Evolutionary conservation across 2,113 vertebrate species (phyloP).

Genomic region (Anolis sagrei): DNA sequence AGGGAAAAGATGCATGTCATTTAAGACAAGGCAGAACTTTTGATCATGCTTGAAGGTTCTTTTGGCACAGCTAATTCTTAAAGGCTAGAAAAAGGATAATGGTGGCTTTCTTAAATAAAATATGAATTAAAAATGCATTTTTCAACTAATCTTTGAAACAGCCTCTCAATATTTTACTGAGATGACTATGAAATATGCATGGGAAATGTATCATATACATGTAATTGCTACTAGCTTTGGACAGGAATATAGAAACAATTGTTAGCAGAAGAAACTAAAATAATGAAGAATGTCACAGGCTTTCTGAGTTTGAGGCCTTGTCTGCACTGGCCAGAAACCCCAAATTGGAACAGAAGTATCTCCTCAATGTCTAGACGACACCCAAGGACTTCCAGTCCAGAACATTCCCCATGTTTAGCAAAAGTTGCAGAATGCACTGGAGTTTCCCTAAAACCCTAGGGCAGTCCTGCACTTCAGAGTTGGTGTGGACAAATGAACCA

Average conservation of each 20-base stretch:
- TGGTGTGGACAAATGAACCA: too few relatives aligned
- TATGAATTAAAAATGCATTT: background rate
- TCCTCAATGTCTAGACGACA: too few relatives aligned
- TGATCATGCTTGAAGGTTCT: background rate
- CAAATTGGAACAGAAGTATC: too few relatives aligned
- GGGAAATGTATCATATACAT: background rate
- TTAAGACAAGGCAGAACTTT: background rate
- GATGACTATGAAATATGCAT: background rate
- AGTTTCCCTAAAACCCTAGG: too few relatives aligned
- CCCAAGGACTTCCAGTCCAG: too few relatives aligned
- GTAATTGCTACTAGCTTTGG: background rate
- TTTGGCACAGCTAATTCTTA: background rate
- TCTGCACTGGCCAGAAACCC: too few relatives aligned
- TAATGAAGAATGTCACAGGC: background rate
- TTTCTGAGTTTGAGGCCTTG: background rate
- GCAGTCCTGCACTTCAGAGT: too few relatives aligned
- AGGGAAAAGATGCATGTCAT: background rate
- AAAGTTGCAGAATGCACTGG: too few relatives aligned
- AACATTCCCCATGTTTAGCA: too few relatives aligned
- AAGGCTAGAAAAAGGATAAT: background rate
- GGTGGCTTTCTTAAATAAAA: conserved; percentile 5
- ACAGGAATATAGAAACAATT: background rate
- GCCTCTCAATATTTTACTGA: background rate
- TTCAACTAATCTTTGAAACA: background rate
- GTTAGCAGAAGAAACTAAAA: background rate